Evolutionary conservation across 92 coral and sea anemone species (phyloP).

Genomic region (Umimayanthus chanpuru): DNA sequence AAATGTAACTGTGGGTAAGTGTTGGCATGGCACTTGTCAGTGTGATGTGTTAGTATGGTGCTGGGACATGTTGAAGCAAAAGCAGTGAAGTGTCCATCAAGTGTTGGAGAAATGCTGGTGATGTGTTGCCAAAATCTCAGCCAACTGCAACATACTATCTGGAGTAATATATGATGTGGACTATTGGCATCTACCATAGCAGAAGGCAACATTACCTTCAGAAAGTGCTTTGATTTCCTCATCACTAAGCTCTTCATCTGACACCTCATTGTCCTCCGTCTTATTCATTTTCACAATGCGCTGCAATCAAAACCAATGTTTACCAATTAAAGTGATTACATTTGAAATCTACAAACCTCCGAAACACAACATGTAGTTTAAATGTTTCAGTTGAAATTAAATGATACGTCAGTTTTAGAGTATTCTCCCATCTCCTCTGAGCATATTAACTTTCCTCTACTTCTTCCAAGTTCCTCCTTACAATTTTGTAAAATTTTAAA

Average conservation of each 20-base stretch:
- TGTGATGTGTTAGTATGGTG: no score
- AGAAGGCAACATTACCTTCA: constrained; percentile 57
- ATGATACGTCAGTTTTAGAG: background rate
- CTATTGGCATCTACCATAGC: background rate
- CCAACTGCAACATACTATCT: no score
- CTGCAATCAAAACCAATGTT: constrained; percentile 49
- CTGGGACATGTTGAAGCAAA: no score
- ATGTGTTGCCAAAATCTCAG: no score
- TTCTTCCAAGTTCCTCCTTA: background rate
- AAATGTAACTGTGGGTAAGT: no score
- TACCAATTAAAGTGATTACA: background rate
- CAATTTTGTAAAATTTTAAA: no score
- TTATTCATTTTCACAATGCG: constrained; percentile 97
- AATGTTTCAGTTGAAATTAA: no score
- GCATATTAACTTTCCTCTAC: background rate
- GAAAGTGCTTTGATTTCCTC: constrained; percentile 87
- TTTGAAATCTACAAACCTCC: background rate
- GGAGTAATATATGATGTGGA: no score
- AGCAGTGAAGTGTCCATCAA: no score
- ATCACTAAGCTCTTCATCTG: constrained; percentile 76
- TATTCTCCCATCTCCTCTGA: background rate
- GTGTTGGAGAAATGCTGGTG: no score
- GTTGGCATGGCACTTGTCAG: no score
- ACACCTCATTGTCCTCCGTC: constrained; percentile 90
- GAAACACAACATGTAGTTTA: background rate